phyloP scores from a whole-genome alignment of 2,888 invertebrate species.

The Leptopilina drosophilae region DNA sequence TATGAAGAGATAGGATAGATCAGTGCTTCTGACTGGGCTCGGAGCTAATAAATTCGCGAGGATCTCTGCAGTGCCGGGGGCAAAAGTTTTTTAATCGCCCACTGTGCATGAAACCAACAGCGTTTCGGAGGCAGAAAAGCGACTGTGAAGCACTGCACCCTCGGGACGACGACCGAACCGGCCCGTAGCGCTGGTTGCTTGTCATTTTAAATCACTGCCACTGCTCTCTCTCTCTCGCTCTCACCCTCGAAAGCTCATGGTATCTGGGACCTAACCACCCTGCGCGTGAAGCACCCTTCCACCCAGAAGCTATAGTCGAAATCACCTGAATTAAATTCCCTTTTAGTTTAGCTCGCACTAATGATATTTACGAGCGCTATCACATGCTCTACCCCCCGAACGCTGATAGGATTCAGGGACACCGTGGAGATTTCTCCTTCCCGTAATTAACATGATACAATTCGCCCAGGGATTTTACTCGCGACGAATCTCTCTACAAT shows the following conservation, averaged over 20 bases:
- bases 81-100: slow-evolving; percentile 73
- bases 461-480: slow-evolving; percentile 20
- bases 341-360: slow-evolving; percentile 61
- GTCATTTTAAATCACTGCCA: slow-evolving; percentile 76
- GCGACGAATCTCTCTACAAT: slow-evolving; percentile 27
- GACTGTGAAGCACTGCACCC: slow-evolving; percentile 74
- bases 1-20: slow-evolving; percentile 44
- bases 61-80: slow-evolving; percentile 71
- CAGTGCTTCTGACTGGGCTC: slow-evolving; percentile 55
- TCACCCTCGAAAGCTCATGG: slow-evolving; percentile 16
- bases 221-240: slow-evolving; percentile 34
- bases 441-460: slow-evolving; percentile 38
- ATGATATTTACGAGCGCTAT: slow-evolving; percentile 64
- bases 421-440: slow-evolving; percentile 34
- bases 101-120: slow-evolving; percentile 65
- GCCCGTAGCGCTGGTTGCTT: slow-evolving; percentile 68
- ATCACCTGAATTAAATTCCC: slow-evolving; percentile 70
- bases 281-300: slow-evolving; percentile 39
- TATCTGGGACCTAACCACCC: slow-evolving; percentile 48
- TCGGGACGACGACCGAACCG: slow-evolving; percentile 68
- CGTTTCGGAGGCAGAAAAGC: slow-evolving; percentile 62
- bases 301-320: slow-evolving; percentile 54
- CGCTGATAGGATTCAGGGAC: slow-evolving; percentile 40
- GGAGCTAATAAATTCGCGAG: slow-evolving; percentile 73
- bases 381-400: slow-evolving; percentile 45